A percentile compares a stretch with the other conserved stretches of the same genome.
These are phyloP conservation scores for Boloria euphrosyne DNA, from an alignment of 2,888 invertebrate species.

Conservation along the genomic window DNA sequence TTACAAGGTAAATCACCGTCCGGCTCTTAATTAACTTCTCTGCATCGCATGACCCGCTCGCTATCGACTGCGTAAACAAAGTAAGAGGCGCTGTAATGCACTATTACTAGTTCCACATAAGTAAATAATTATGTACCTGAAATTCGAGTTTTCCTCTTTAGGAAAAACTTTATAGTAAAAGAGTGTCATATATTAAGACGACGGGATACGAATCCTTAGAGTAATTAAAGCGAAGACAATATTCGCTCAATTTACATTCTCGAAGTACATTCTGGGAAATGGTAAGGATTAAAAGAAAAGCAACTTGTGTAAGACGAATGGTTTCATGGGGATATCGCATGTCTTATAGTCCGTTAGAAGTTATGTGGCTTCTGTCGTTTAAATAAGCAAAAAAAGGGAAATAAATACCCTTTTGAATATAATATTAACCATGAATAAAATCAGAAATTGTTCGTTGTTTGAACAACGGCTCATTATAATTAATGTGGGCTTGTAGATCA, in stretches of 20 bases:
- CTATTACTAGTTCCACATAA: slow-evolving; percentile 10
- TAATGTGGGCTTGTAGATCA: too few species aligned
- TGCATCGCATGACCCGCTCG: slow-evolving; percentile 48
- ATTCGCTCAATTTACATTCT: background rate
- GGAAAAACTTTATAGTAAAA: too few species aligned
- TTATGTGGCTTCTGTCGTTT: slow-evolving; percentile 32
- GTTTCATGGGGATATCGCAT: slow-evolving; percentile 31
- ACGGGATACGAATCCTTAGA: background rate
- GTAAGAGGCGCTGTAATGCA: slow-evolving; percentile 8
- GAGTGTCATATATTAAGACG: background rate
- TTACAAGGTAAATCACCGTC: slow-evolving; percentile 28
- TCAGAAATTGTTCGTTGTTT: too few species aligned
- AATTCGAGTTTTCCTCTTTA: background rate
- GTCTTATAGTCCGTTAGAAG: slow-evolving; percentile 22
- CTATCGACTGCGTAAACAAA: slow-evolving; percentile 29
- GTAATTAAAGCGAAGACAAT: background rate
- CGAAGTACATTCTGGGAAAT: slow-evolving; percentile 20
- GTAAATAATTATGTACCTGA: slow-evolving; percentile 7
- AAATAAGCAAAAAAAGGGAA: slow-evolving; percentile 12
- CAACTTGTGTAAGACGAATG: slow-evolving; percentile 22
- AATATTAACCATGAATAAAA: too few species aligned
- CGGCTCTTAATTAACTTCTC: slow-evolving; percentile 42
- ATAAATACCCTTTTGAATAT: background rate
- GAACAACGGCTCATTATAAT: too few species aligned
- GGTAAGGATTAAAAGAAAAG: slow-evolving; percentile 24